A percentile compares a stretch with the other conserved stretches of the same genome.
Conservation (phyloP, 2,113 vertebrate genomes). For the Trachemys scripta region DNA sequence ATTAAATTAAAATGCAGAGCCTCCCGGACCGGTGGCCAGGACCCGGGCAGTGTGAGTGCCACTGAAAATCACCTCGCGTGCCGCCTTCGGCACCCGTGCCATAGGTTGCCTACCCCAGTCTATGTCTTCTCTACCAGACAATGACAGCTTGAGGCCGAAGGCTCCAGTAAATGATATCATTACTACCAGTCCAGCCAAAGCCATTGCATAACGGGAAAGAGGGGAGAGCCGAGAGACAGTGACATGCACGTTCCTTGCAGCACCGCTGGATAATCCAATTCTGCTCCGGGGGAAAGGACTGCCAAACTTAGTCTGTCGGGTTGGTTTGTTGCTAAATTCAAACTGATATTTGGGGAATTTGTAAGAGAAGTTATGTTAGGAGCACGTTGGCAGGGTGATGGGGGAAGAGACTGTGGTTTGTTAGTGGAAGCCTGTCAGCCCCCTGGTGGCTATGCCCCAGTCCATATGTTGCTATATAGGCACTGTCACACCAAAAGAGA, state of each 20-base stretch:
- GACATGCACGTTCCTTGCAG: background rate
- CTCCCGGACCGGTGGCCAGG: too few species aligned
- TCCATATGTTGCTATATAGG: background rate
- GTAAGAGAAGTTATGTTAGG: background rate
- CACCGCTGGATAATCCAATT: background rate
- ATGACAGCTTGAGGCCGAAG: background rate
- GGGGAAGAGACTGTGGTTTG: background rate
- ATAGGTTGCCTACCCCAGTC: background rate
- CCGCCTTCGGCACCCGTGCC: too few species aligned
- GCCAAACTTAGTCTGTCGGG: background rate
- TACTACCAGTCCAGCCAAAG: conserved; percentile 21
- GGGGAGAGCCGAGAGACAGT: background rate
- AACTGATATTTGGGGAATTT: background rate
- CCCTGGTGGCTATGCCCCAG: background rate
- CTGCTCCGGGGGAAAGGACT: conserved; percentile 17
- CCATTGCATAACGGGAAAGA: background rate
- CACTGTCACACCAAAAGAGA: background rate
- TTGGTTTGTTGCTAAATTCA: conserved; percentile 32
- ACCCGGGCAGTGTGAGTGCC: too few species aligned
- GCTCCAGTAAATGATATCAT: conserved; percentile 4
- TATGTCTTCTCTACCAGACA: background rate
- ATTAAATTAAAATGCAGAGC: too few species aligned
- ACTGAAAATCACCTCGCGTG: too few species aligned
- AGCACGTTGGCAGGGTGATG: background rate
- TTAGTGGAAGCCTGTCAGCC: background rate